Evolutionary conservation across 1,140 invertebrate species (phyloP).

Genomic region (Centruroides vittatus): DNA sequence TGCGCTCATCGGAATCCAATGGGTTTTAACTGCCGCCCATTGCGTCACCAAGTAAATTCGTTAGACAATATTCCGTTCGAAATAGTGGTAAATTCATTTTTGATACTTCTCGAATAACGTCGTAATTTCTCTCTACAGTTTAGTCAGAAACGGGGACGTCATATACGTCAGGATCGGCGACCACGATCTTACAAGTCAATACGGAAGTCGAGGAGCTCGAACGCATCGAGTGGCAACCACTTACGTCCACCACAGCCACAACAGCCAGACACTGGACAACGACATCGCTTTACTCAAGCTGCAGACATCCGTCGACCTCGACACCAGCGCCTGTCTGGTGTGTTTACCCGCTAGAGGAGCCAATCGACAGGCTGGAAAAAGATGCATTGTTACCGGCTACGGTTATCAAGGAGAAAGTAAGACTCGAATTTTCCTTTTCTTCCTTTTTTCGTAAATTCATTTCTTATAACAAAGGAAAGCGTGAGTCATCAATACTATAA

Average conservation of each 20-base stretch:
- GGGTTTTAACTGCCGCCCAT: conserved; percentile 89
- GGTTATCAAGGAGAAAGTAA: conserved; percentile 87
- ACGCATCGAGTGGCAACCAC: conserved; percentile 76
- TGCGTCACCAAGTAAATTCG: conserved; percentile 78
- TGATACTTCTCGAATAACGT: too few species aligned
- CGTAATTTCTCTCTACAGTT: conserved; percentile 37
- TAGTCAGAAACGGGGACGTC: conserved; percentile 73
- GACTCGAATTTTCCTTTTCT: conserved; percentile 9
- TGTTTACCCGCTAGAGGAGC: conserved; percentile 76
- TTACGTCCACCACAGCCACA: conserved; percentile 93
- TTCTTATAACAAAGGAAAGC: too few species aligned
- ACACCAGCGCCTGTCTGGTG: conserved; percentile 48
- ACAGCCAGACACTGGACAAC: conserved; percentile 87
- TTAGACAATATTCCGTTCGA: neutral
- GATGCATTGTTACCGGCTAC: conserved; percentile 84
- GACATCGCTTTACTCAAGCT: conserved; percentile 89
- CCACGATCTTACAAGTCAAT: conserved; percentile 60
- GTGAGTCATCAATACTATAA: too few species aligned
- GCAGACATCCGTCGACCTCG: conserved; percentile 27
- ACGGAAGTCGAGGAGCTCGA: conserved; percentile 44
- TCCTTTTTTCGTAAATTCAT: too few species aligned
- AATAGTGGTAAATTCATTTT: too few species aligned
- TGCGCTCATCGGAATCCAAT: conserved; percentile 81
- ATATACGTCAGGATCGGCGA: conserved; percentile 87
- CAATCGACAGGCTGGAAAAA: conserved; percentile 66